These are phyloP conservation scores for Sycophila sp. DNA, from an alignment of 1,140 invertebrate species.

Conservation along the genomic window DNA sequence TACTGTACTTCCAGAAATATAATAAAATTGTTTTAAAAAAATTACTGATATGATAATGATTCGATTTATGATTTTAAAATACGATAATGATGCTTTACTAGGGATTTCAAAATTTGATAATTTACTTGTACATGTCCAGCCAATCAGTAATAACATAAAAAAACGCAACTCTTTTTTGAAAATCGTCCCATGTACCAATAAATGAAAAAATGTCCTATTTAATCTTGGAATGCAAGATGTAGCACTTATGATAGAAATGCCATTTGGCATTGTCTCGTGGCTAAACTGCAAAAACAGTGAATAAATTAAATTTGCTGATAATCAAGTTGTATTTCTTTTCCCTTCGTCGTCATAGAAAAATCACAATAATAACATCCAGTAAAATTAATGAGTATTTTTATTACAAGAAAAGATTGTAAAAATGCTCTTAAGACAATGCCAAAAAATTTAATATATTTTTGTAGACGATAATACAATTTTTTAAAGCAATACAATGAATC, in stretches of 20 bases:
- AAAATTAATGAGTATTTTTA: background rate
- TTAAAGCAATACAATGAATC: background rate
- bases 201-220: slow-evolving; percentile 10
- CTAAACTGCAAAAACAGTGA: slow-evolving; percentile 30
- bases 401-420: too few relatives aligned
- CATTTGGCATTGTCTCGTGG: slow-evolving; percentile 20
- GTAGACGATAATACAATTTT: slow-evolving; percentile 9
- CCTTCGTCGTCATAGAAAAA: background rate
- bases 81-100: background rate
- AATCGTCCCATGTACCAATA: background rate
- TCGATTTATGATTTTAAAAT: background rate
- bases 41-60: background rate
- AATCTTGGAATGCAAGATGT: slow-evolving; percentile 20
- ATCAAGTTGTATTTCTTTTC: background rate
- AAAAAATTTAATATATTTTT: slow-evolving; percentile 17
- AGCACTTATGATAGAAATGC: slow-evolving; percentile 16
- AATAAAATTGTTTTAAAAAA: background rate
- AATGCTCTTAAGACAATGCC: too few relatives aligned
- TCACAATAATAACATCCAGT: background rate
- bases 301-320: slow-evolving; percentile 37
- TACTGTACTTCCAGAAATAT: background rate
- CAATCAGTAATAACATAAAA: background rate
- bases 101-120: background rate
- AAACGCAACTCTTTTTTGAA: background rate
- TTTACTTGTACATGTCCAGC: background rate